Base-by-base conservation (phyloP, 2,888 invertebrate genomes). In the Drosophila subquinaria region DNA sequence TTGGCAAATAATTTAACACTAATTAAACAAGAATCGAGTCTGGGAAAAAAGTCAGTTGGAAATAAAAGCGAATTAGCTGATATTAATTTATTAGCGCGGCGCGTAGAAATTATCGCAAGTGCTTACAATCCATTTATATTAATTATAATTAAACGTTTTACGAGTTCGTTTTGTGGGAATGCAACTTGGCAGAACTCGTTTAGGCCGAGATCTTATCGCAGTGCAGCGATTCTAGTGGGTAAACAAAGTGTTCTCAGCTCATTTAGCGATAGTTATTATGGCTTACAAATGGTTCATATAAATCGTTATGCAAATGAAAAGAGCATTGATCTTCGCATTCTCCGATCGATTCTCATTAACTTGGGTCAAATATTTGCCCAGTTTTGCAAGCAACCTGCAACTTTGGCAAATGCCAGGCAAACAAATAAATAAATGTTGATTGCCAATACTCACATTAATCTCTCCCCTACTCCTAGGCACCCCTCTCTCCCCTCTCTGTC, bases 371-470 rank as follows among this genome's bases (percentile, higher is more conserved):
- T 53, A 27, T 35, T 36, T 50, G 27, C 48, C n/a, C 61, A 55
- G 48, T 20, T 50, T 50, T 36, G 30, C 68, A 43, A 43, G 40
- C 40, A 15, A 17, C 40, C 9, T 42, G 10, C 48, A 33, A 33
- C 38, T 51, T 61, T 43, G 45, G 63, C 72, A 83, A 83, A 83
- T 87, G 87, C 83, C 84, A 83, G 52, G 79, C 76, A 69, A 70
- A 70, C 73, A 73, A 72, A 82, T 86, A 86, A 78, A 86, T 82
- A 83, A 83, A 84, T 87, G 82, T 61, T 87, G 88, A 84, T 84
- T 84, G 83, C 76, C 88, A 82, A 84, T 85, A 81, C 60, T 88
- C 78, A 82, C 85, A 84, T 84, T 84, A 88, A 84, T 84, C 87
- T 83, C 61, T 42, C 55, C 45, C 30, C 33, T 50, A 15, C 57